Evolutionary conservation across 1,140 invertebrate genomes (phyloP), one percentile per base, ranked within the genome.

Genomic region (Reticulitermes speratus): DNA sequence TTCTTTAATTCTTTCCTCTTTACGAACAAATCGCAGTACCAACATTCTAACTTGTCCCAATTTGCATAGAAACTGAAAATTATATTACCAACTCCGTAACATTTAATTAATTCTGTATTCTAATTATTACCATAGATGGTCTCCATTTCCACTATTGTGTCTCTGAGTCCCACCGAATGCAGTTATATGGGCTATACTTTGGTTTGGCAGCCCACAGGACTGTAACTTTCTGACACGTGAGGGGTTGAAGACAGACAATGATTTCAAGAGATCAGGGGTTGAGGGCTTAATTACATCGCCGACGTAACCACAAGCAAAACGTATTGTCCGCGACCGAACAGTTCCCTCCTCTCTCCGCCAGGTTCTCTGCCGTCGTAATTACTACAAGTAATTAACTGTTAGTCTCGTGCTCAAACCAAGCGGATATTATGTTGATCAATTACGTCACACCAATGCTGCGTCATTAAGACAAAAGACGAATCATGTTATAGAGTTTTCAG

Each of bases 251-350:
- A 30, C 25, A 25, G 2, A 75, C n/a, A 75, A 75, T 75, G n/a
- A 75, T 75, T 75, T 75, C 65, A 16, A 30, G 65, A 75, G 65
- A 75, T 75, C 65, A 75, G 65, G n/a, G 65, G 65, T 75, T 30
- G 6, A 30, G 65, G 12, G 8, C 9, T 75, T 75, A 75, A 75
- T 75, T 75, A 75, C 25, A 8, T 25, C n/a, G 2, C 25, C 55
- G 55, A 59, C 65, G n/a, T n/a, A 30, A 30, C 25, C 65, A 19
- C 65, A 12, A 75, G 25, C 65, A 75, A 30, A 75, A 75, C 65
- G 65, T 75, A 75, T 75, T 75, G 65, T 75, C 65, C 25, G n/a
- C 65, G 65, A 75, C 65, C 25, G 5, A 75, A 6, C n/a, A 75
- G 9, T 75, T 6, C 59, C 3, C 25, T n/a, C 14, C 52, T 55